phyloP scores from a whole-genome alignment of 2,113 vertebrate species.

The Meles meles region DNA sequence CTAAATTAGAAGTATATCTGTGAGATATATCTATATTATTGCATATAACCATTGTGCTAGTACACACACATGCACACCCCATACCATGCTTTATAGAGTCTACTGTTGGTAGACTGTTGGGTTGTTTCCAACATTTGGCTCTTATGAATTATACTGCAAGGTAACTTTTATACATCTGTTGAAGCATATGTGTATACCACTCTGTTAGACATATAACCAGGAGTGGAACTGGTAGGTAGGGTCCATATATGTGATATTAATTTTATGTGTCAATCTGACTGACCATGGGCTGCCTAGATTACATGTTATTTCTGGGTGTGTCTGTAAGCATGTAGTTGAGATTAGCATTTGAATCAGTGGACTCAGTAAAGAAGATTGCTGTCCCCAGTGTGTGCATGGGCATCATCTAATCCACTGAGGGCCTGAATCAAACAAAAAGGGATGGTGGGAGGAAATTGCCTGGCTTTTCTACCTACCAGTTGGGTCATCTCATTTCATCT shows the following conservation, averaged over 20 bases:
- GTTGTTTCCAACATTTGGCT: background rate
- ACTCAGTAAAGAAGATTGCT: background rate
- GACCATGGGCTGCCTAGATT: background rate
- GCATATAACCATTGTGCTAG: background rate
- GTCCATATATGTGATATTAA: background rate
- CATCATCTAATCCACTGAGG: background rate
- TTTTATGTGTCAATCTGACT: background rate
- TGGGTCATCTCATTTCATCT: background rate
- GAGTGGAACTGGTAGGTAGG: background rate
- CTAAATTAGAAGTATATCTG: background rate
- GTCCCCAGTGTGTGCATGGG: background rate
- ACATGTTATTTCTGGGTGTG: background rate
- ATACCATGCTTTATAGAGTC: background rate
- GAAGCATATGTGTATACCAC: background rate
- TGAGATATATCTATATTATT: background rate
- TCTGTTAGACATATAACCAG: background rate
- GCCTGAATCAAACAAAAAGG: background rate
- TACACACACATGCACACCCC: background rate
- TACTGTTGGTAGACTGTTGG: background rate
- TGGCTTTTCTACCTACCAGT: background rate
- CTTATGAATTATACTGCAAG: background rate
- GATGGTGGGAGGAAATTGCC: background rate
- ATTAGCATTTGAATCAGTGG: background rate
- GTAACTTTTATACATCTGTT: background rate
- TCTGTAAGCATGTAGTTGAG: background rate